These are phyloP conservation scores for Diplodus puntazzo DNA, from an alignment of 2,797 vertebrate genomes.

Conservation along the genomic window DNA sequence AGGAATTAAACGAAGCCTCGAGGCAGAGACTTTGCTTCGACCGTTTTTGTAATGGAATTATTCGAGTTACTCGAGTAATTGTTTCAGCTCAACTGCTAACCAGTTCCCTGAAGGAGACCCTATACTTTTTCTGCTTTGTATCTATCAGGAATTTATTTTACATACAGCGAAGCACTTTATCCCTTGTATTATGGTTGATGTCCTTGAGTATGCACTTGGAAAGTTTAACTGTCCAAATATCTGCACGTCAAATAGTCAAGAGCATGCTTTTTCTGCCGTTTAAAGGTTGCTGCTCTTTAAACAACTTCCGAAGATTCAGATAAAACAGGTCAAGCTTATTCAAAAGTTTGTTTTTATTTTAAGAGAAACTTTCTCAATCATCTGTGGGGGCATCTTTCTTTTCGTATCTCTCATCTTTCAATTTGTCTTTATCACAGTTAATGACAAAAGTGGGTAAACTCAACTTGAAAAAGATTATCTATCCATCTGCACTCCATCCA, in stretches of 20 bases:
- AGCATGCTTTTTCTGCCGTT: background rate
- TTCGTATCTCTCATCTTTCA: slow-evolving; percentile 21
- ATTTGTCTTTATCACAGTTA: slow-evolving; percentile 53
- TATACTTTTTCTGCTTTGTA: background rate
- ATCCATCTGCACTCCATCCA: slow-evolving; percentile 49
- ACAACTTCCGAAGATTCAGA: slow-evolving; percentile 8
- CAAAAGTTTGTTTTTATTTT: slow-evolving; percentile 13
- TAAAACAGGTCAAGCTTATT: slow-evolving; percentile 5
- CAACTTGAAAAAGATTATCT: slow-evolving; percentile 51
- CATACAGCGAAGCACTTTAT: background rate
- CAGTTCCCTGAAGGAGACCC: background rate
- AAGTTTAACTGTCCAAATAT: accelerated
- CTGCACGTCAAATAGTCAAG: background rate
- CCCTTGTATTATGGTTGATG: background rate
- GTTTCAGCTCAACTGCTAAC: too few species aligned
- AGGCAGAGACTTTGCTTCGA: too few species aligned
- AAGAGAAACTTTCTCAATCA: slow-evolving; percentile 21
- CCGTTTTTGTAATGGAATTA: too few species aligned
- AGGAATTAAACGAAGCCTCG: too few species aligned
- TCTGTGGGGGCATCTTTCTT: slow-evolving; percentile 33
- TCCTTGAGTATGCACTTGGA: background rate
- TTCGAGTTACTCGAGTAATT: too few species aligned
- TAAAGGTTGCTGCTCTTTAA: slow-evolving; percentile 9
- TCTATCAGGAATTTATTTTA: background rate
- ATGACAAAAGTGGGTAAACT: slow-evolving; percentile 49